Conservation (phyloP, 2,797 vertebrate species). For the Spea hammondii region DNA sequence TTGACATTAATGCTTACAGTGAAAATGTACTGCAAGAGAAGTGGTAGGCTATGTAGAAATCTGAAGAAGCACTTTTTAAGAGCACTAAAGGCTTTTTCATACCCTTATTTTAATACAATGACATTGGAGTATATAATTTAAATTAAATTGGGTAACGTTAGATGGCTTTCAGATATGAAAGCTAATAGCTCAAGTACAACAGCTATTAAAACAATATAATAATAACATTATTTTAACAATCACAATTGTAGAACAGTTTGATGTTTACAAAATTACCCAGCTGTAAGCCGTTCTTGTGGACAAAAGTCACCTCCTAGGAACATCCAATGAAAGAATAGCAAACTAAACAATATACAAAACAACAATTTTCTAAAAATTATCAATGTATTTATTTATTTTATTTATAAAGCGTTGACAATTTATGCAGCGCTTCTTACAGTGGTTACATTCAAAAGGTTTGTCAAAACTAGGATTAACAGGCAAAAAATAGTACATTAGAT, state of each 20-base stretch:
- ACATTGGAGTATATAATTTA: conserved; percentile 20
- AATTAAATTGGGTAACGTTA: conserved; percentile 49
- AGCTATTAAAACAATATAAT: conserved; percentile 40
- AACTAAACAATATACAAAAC: neutral
- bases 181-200: conserved; percentile 19
- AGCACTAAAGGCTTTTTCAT: conserved; percentile 40
- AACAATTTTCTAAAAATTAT: neutral
- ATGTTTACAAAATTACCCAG: conserved; percentile 1
- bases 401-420: too few relatives aligned
- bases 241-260: conserved; percentile 37
- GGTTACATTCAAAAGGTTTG: too few relatives aligned
- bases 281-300: conserved; percentile 7
- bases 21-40: conserved; percentile 26
- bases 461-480: too few relatives aligned
- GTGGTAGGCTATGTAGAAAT: conserved; percentile 32
- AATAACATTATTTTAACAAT: neutral
- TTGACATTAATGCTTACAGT: conserved; percentile 33
- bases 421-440: too few relatives aligned
- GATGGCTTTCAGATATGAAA: conserved; percentile 54
- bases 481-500: too few relatives aligned
- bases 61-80: conserved; percentile 37
- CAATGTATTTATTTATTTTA: too few relatives aligned
- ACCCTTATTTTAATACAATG: conserved; percentile 20
- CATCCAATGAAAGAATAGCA: neutral
- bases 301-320: conserved; percentile 9